A percentile compares a stretch with the other conserved stretches of the same genome.
Conservation (phyloP, 2,797 vertebrate genomes). For the Antrozous pallidus region DNA sequence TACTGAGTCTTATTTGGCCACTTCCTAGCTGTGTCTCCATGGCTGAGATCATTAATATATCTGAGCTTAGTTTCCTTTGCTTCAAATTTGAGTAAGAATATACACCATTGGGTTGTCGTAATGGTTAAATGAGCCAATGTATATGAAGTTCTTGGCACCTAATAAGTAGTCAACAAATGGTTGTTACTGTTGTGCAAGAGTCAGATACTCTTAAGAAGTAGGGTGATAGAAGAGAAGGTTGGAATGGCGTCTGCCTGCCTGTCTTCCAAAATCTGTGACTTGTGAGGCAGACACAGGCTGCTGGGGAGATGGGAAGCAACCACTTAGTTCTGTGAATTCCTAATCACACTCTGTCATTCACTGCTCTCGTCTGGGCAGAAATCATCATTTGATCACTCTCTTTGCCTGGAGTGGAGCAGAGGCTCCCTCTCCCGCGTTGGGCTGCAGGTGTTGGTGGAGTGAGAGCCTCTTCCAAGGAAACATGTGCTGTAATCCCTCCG, state of each 20-base stretch:
- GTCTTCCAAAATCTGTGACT: neutral
- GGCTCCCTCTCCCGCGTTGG: neutral
- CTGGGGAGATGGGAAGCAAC: neutral
- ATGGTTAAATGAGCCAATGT: neutral
- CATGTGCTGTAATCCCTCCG: neutral
- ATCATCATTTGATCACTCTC: neutral
- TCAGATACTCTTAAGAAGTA: neutral
- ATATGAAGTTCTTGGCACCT: neutral
- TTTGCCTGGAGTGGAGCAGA: neutral
- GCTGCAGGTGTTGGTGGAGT: neutral
- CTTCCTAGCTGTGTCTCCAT: neutral
- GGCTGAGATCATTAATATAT: neutral
- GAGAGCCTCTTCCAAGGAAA: neutral
- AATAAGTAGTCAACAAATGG: neutral
- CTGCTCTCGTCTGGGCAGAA: neutral
- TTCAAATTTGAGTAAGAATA: neutral
- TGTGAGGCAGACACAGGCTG: neutral
- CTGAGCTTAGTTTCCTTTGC: neutral
- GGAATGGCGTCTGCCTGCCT: neutral
- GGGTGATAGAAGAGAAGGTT: neutral
- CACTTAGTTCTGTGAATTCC: neutral
- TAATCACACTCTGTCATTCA: neutral
- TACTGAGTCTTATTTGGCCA: neutral
- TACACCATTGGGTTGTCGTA: neutral
- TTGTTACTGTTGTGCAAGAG: neutral